Evolutionary conservation across 2,888 invertebrate species (phyloP), one percentile per base, ranked within the genome.

Genomic region (Entomobrya proxima): DNA sequence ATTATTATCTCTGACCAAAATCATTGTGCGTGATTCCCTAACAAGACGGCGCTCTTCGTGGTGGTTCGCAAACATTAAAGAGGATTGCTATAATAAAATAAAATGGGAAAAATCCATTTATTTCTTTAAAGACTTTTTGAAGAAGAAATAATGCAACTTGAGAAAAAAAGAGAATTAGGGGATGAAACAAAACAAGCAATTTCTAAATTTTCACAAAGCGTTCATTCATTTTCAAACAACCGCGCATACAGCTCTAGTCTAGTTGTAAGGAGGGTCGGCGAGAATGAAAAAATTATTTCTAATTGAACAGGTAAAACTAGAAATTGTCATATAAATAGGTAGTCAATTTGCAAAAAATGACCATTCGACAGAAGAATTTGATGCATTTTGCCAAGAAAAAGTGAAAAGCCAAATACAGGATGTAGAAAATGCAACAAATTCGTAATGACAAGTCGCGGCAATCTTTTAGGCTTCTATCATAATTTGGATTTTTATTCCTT

Each of bases 11-110:
- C 69, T 67, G 50, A 69, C 52, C 37, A 79, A 79, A 79, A 79
- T 72, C 81, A 81, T 81, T 32, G 35, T 74, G 55, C 81, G 81
- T 81, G 81, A 81, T 81, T 74, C 72, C 72, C 69, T 81, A 81
- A 81, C 81, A 81, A 81, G 81, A 13, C 32, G n/a, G 32, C 64
- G 11, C n/a, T n/a, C 69, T 67, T 72, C 81, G 61, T 72, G 81
- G 74, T 81, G 58, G 81, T 55, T 81, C 55, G 72, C 44, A 75
- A 75, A 7, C 52, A 52, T 75, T 55, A 52, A 52, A 77, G 11
- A 24, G 30, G 27, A 76, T 52, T 58, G 64, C 27, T 50, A 78
- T 64, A 40, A 47, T 78, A 61, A 78, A 78, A 50, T 32, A 50
- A 47, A 74, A 74, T 13, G 50, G 21, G 32, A 32, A 21, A 74